Evolutionary conservation across 64 coral and sea anemone species (phyloP).

Genomic region (Pachyseris speciosa): DNA sequence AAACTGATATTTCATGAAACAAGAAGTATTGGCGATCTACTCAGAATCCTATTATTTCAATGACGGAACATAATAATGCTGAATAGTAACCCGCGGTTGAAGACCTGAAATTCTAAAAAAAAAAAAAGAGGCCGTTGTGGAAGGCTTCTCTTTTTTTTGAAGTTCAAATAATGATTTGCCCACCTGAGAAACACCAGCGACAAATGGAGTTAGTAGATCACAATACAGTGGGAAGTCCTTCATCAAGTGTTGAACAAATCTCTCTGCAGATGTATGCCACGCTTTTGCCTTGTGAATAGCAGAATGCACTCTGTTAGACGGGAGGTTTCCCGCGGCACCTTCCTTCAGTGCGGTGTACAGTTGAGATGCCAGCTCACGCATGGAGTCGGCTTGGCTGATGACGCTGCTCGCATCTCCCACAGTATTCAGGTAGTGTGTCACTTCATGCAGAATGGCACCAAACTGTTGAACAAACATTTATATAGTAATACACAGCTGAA

Average conservation of each 20-base stretch:
- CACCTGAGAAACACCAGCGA: constrained; percentile 81
- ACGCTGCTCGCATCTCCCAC: constrained; percentile 56
- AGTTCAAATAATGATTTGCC: background rate
- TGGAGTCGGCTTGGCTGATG: background rate
- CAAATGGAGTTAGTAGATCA: constrained; percentile 75
- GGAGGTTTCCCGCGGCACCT: background rate
- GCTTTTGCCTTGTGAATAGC: constrained; percentile 32
- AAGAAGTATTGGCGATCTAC: too few species aligned
- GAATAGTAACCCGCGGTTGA: too few species aligned
- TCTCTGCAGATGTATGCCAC: constrained; percentile 63
- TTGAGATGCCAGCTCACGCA: background rate
- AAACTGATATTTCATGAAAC: too few species aligned
- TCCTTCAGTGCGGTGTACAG: background rate
- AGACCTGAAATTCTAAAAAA: too few species aligned
- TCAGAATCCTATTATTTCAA: too few species aligned
- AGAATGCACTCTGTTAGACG: background rate
- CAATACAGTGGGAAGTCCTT: constrained; percentile 73
- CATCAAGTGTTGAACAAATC: constrained; percentile 51
- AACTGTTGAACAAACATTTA: constrained; percentile 64
- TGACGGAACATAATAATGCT: too few species aligned
- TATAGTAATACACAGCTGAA: too few species aligned
- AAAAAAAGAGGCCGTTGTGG: too few species aligned
- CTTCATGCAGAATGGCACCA: constrained; percentile 57
- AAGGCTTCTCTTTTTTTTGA: background rate
- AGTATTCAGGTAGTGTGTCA: constrained; percentile 69